These are phyloP conservation scores for Sminthopsis crassicaudata DNA, from an alignment of 2,113 vertebrate species.

Conservation along the genomic window DNA sequence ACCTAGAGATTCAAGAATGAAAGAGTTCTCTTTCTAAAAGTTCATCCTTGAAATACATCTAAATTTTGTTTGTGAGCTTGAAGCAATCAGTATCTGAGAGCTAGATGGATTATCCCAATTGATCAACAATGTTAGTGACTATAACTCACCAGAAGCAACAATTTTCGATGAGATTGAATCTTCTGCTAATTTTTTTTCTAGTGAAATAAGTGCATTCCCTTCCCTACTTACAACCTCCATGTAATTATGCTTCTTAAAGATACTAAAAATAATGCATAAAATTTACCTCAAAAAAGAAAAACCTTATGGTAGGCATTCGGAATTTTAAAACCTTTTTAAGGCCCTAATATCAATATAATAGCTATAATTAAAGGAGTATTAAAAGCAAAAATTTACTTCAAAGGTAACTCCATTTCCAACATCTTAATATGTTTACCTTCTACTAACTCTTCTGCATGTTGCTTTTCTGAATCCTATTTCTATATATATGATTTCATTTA, in stretches of 20 bases:
- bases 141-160: background rate
- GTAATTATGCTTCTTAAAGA: background rate
- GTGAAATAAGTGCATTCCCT: background rate
- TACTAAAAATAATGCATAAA: background rate
- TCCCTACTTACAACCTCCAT: background rate
- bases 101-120: slow-evolving; percentile 28
- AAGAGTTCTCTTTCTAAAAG: slow-evolving; percentile 11
- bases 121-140: background rate
- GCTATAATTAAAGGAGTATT: background rate
- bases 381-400: background rate
- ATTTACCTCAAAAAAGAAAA: background rate
- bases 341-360: background rate
- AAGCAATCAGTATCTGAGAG: background rate
- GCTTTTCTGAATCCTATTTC: background rate
- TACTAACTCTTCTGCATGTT: background rate
- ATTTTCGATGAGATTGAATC: background rate
- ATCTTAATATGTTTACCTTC: slow-evolving; percentile 19
- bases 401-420: background rate
- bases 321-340: background rate
- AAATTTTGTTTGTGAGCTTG: slow-evolving; percentile 31
- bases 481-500: slow-evolving; percentile 27
- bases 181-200: slow-evolving; percentile 8
- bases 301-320: background rate
- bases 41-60: slow-evolving; percentile 12
- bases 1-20: background rate